phyloP scores from a whole-genome alignment of 2,113 vertebrate genomes.

The Bubo blakistoni region DNA sequence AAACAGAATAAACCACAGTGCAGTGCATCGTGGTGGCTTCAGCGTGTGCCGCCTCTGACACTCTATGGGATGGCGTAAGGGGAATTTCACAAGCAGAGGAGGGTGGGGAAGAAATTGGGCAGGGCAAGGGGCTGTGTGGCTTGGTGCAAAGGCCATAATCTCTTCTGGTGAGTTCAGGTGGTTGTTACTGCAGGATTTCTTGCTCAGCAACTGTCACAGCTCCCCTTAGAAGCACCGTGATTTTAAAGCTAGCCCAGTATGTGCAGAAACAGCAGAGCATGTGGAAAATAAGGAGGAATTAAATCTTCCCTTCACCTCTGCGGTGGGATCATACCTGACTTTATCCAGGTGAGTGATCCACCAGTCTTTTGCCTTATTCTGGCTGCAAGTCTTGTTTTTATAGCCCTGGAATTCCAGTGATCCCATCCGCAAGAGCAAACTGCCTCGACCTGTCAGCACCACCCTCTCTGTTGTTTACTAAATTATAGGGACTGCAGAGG shows the following conservation, averaged over 20 bases:
- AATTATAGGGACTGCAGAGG: not conserved
- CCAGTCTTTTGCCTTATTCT: not conserved
- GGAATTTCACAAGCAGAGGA: not conserved
- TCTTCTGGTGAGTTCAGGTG: not conserved
- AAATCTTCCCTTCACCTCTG: not conserved
- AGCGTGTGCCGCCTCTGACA: accelerated
- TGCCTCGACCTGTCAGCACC: not conserved
- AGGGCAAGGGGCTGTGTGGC: not conserved
- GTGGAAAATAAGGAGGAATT: not conserved
- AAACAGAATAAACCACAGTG: not conserved
- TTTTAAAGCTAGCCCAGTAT: not conserved
- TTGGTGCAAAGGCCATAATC: not conserved
- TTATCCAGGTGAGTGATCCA: not conserved
- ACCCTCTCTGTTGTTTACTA: not conserved
- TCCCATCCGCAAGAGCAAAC: not conserved
- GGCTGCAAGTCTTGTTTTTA: not conserved
- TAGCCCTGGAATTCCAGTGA: not conserved
- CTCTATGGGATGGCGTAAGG: not conserved
- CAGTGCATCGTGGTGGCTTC: not conserved
- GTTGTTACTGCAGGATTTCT: not conserved
- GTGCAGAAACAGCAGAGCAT: not conserved
- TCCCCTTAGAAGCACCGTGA: not conserved
- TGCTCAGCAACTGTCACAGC: not conserved
- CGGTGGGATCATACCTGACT: not conserved
- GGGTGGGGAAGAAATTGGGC: not conserved